Base-by-base conservation (phyloP, 1,140 invertebrate genomes). In the Cataglyphis hispanica region DNA sequence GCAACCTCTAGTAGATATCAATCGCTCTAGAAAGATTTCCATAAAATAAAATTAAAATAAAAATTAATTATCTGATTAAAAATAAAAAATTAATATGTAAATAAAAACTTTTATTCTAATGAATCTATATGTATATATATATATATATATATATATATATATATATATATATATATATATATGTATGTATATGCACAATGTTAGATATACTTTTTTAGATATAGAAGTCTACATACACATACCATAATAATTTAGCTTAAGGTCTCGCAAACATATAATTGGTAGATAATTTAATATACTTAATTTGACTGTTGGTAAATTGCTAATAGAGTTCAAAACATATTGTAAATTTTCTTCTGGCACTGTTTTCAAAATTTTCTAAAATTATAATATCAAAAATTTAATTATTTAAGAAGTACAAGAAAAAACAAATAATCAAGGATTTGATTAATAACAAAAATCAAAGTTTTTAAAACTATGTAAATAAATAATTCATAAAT, bases 171-270 rank as follows among this genome's bases (percentile, higher is more conserved):
- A n/a, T n/a, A n/a, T n/a, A n/a, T n/a, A n/a, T n/a, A n/a, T n/a
- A n/a, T n/a, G n/a, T n/a, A n/a, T n/a, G n/a, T 43, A 50, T 16
- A 50, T 50, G 0, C 19, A 50, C 19, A 50, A 50, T 61, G 74
- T 25, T 40, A 77, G 25, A 63, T 43, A 63, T 43, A 76, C 50
- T 75, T 53, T 78, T 53, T 25, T 37, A 77, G 6, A 86, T 40
- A 67, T 22, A 84, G 70, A 60, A 58, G 60, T 78, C 70, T 69
- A 64, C 22, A 80, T 87, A 89, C 27, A 37, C 92, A 94, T 95
- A 97, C 97, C 97, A 96, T 97, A 98, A 93, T 96, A 97, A 93
- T 97, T 97, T 7, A 97, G 96, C 96, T 98, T 98, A 43, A 98
- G 94, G 93, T 97, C 96, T 94, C 97, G 97, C 27, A 98, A 94